Evolutionary conservation across 2,797 vertebrate species (phyloP).

Genomic region (Uromys caudimaculatus): DNA sequence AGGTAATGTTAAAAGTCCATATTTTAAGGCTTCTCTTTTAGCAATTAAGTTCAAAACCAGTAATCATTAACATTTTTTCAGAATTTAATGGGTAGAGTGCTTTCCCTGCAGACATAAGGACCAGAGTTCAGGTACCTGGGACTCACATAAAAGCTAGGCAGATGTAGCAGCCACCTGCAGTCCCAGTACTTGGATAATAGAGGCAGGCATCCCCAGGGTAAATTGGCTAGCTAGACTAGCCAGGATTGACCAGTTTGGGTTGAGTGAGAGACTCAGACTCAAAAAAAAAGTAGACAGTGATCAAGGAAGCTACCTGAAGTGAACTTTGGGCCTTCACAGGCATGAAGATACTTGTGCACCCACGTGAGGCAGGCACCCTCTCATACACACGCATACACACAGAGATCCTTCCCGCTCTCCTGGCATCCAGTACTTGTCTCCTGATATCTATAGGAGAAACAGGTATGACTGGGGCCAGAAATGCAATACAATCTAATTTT

Average conservation of each 20-base stretch:
- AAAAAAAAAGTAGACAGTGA: neutral
- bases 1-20: neutral
- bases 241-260: neutral
- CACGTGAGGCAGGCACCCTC: too few relatives aligned
- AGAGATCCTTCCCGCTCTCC: neutral
- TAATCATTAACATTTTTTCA: neutral
- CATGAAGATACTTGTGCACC: neutral
- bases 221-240: neutral
- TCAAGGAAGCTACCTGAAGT: neutral
- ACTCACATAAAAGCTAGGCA: neutral
- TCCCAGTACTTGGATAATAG: neutral
- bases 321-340: neutral
- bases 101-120: neutral
- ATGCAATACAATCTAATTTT: neutral
- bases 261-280: neutral
- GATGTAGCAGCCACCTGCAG: neutral
- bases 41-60: neutral
- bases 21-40: slow-evolving; percentile 35
- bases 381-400: too few relatives aligned
- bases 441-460: neutral
- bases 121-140: too few relatives aligned
- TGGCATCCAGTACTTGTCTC: neutral
- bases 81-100: neutral
- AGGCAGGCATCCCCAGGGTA: neutral
- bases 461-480: neutral